A percentile compares a stretch with the other conserved stretches of the same genome.
These are phyloP conservation scores for Paramuricea clavata DNA, from an alignment of 92 coral and sea anemone genomes.

Conservation along the genomic window DNA sequence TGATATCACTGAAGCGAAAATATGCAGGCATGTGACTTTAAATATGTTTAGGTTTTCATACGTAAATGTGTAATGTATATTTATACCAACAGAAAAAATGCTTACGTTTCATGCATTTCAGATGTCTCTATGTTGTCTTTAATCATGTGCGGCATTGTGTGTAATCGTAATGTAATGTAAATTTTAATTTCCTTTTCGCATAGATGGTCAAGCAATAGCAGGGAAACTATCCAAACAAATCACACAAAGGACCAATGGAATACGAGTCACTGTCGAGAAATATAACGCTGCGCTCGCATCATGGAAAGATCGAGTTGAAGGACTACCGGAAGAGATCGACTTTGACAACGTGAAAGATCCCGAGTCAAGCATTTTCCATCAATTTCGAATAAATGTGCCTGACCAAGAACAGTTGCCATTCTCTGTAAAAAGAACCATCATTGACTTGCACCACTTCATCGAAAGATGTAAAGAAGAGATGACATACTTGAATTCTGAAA, in stretches of 20 bases:
- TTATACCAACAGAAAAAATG: not conserved
- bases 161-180: not conserved
- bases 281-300: conserved; percentile 1
- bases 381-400: not conserved
- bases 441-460: not conserved
- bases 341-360: conserved; percentile 29
- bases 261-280: not conserved
- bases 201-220: conserved; percentile 23
- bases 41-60: not conserved
- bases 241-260: conserved; percentile 10
- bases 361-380: not conserved
- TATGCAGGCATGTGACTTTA: conserved; percentile 6
- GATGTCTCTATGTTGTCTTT: too few species aligned
- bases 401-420: not conserved
- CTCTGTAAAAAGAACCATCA: not conserved
- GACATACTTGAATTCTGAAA: not conserved
- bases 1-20: conserved; percentile 20
- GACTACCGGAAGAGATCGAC: not conserved
- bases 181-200: not conserved
- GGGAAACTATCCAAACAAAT: conserved; percentile 20
- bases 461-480: conserved; percentile 24
- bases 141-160: not conserved
- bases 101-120: not conserved
- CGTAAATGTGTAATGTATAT: not conserved
- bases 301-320: conserved; percentile 6